These are phyloP conservation scores for Cheilosia scutellata DNA, from an alignment of 2,888 invertebrate species.

Conservation along the genomic window DNA sequence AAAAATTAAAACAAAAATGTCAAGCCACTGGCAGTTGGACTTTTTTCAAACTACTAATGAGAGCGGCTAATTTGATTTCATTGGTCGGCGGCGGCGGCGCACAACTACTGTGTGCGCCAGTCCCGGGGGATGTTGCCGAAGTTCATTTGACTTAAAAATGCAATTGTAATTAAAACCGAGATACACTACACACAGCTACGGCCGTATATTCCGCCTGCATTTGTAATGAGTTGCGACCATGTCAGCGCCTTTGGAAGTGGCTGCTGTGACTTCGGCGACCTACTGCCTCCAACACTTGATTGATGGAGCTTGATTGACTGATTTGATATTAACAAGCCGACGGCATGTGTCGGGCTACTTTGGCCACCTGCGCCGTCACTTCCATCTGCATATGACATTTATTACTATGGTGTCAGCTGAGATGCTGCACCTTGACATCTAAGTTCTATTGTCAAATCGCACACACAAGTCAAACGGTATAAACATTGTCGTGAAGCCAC, in stretches of 20 bases:
- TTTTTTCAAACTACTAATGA: slow-evolving; percentile 64
- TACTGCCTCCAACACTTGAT: slow-evolving; percentile 42
- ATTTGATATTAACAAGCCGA: slow-evolving; percentile 74
- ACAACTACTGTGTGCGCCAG: slow-evolving; percentile 58
- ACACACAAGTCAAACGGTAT: slow-evolving; percentile 8
- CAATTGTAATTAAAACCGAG: slow-evolving; percentile 46
- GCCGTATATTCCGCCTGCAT: slow-evolving; percentile 46
- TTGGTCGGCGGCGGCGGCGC: slow-evolving; percentile 48
- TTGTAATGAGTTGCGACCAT: slow-evolving; percentile 69
- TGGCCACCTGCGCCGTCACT: slow-evolving; percentile 63
- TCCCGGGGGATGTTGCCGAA: slow-evolving; percentile 66
- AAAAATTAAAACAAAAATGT: slow-evolving; percentile 35
- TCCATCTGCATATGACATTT: slow-evolving; percentile 71
- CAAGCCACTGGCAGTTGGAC: slow-evolving; percentile 62
- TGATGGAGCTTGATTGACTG: slow-evolving; percentile 74
- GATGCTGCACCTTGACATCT: slow-evolving; percentile 68
- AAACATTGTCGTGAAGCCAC: slow-evolving; percentile 30
- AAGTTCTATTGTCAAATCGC: slow-evolving; percentile 44
- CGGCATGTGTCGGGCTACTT: slow-evolving; percentile 58
- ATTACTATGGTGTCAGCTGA: slow-evolving; percentile 50
- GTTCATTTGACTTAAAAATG: slow-evolving; percentile 54
- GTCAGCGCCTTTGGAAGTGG: slow-evolving; percentile 55
- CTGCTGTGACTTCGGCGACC: slow-evolving; percentile 23
- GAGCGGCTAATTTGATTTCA: slow-evolving; percentile 73
- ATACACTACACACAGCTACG: neutral